Evolutionary conservation across 2,888 invertebrate species (phyloP).

Genomic region (Hoplodrina ambigua): DNA sequence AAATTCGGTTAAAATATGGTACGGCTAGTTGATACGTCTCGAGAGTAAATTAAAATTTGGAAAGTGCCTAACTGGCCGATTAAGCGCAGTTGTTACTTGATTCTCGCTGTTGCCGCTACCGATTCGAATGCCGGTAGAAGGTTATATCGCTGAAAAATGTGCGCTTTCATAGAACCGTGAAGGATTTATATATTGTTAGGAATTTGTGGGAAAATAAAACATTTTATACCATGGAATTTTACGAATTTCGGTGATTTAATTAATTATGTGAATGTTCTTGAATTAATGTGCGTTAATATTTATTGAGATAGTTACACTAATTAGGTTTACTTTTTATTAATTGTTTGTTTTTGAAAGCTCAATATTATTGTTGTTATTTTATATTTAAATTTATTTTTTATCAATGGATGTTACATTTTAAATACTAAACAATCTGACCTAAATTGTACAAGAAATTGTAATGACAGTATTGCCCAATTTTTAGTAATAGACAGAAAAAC

Average conservation of each 20-base stretch:
- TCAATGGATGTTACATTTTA: too few relatives aligned
- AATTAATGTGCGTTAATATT: constrained; percentile 21
- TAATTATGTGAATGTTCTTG: constrained; percentile 10
- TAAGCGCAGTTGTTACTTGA: constrained; percentile 31
- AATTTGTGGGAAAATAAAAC: constrained; percentile 3
- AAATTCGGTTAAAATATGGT: constrained; percentile 23
- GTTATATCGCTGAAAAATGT: constrained; percentile 48
- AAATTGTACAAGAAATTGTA: constrained; percentile 3
- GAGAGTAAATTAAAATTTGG: constrained; percentile 50
- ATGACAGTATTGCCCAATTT: constrained; percentile 9
- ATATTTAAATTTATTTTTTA: background rate
- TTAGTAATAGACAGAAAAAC: background rate
- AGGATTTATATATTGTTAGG: constrained; percentile 7
- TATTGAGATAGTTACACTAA: constrained; percentile 1
- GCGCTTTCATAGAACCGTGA: constrained; percentile 35
- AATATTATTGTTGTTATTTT: background rate
- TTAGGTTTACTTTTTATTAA: constrained; percentile 12
- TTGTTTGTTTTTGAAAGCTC: background rate
- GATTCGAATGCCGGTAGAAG: constrained; percentile 53
- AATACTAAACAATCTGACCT: background rate
- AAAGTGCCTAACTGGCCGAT: constrained; percentile 39
- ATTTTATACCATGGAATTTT: constrained; percentile 9
- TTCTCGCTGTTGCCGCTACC: constrained; percentile 56
- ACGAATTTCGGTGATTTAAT: background rate
- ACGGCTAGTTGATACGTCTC: background rate